Conservation (phyloP, 2,113 vertebrate species). For the Passer montanus region DNA sequence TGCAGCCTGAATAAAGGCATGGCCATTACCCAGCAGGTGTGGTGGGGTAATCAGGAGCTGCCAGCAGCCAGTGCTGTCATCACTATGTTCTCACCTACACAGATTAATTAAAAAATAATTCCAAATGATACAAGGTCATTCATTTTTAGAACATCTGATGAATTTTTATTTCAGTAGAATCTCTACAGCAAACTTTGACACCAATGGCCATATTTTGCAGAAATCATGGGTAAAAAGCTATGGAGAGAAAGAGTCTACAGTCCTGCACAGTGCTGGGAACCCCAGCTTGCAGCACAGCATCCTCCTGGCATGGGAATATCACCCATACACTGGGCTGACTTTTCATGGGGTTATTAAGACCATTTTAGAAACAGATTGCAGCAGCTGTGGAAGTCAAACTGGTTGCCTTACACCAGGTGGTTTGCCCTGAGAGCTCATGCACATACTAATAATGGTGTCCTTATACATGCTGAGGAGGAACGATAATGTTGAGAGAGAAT, state of each 20-base stretch:
- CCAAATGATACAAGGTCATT: neutral
- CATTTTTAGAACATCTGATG: neutral
- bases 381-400: constrained; percentile 10
- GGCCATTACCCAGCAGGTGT: accelerated
- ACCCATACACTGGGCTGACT: neutral
- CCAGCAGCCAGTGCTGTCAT: neutral
- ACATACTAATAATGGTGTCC: neutral
- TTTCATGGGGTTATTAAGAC: neutral
- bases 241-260: neutral
- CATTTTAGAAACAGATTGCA: neutral
- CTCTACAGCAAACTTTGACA: neutral
- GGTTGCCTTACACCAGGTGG: neutral
- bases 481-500: neutral
- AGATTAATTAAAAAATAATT: neutral
- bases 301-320: neutral
- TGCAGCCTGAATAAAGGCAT: neutral
- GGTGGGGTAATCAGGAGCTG: neutral
- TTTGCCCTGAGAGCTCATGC: constrained; percentile 26
- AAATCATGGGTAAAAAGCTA: neutral
- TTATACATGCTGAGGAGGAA: neutral
- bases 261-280: neutral
- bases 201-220: neutral
- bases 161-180: neutral
- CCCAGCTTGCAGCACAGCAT: neutral
- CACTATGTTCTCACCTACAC: neutral